Evolutionary conservation across 2,888 invertebrate genomes (phyloP).

Genomic region (Drosophila fulvimacula): DNA sequence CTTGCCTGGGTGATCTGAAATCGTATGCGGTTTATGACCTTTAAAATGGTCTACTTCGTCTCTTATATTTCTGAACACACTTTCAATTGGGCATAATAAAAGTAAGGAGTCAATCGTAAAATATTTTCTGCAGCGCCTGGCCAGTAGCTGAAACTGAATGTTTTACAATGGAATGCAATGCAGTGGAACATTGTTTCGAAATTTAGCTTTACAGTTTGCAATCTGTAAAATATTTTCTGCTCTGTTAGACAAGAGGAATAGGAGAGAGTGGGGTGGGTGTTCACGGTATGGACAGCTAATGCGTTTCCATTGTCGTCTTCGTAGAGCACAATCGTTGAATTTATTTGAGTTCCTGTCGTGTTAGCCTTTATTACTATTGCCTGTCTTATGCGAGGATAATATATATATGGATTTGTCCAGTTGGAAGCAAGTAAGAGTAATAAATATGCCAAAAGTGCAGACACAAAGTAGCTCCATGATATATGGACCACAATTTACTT

Average conservation of each 20-base stretch:
- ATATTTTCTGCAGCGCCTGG: conserved; percentile 7
- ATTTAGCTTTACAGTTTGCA: conserved; percentile 30
- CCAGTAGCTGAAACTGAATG: conserved; percentile 23
- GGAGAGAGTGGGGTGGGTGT: neutral
- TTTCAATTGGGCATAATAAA: conserved; percentile 43
- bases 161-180: too few species aligned
- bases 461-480: conserved; percentile 38
- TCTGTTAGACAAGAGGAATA: neutral
- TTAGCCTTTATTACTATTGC: conserved; percentile 74
- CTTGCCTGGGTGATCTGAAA: neutral
- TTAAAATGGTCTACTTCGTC: neutral
- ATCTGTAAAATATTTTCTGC: conserved; percentile 28
- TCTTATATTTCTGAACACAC: neutral
- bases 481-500: conserved; percentile 38
- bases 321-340: conserved; percentile 53
- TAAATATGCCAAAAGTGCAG: conserved; percentile 58
- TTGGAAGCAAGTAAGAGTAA: conserved; percentile 8
- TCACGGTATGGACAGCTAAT: conserved; percentile 47
- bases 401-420: conserved; percentile 66
- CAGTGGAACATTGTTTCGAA: conserved; percentile 36
- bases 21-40: neutral
- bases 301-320: conserved; percentile 75
- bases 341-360: conserved; percentile 61
- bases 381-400: conserved; percentile 66
- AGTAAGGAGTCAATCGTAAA: conserved; percentile 44